phyloP scores from a whole-genome alignment of 2,888 invertebrate species.

The Hypena proboscidalis region DNA sequence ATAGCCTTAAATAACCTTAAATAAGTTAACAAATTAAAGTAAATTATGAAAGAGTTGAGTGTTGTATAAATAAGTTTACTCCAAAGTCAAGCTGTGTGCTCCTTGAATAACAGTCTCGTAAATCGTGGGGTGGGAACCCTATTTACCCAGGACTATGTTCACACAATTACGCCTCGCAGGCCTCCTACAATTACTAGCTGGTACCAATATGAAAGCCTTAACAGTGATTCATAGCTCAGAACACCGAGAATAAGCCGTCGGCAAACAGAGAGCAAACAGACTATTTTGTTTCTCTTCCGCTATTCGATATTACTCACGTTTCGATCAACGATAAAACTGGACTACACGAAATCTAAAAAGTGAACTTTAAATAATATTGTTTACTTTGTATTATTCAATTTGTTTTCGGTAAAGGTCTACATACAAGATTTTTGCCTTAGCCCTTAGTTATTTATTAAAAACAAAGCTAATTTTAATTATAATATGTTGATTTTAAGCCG shows the following conservation, averaged over 20 bases:
- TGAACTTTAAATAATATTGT: background rate
- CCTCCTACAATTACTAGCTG: constrained; percentile 34
- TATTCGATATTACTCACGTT: constrained; percentile 7
- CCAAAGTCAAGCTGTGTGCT: too few species aligned
- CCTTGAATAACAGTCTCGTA: background rate
- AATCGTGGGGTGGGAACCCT: constrained; percentile 23
- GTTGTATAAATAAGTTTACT: too few species aligned
- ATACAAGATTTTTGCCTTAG: too few species aligned
- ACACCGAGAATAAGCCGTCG: constrained; percentile 7
- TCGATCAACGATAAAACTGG: constrained; percentile 4
- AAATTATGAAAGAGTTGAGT: too few species aligned
- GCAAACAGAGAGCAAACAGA: constrained; percentile 22
- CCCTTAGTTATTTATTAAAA: too few species aligned
- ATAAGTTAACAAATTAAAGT: too few species aligned
- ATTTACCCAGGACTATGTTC: constrained; percentile 33
- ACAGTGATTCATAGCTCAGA: constrained; percentile 31
- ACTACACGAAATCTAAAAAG: background rate
- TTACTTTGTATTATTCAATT: too few species aligned
- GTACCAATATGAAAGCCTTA: constrained; percentile 22
- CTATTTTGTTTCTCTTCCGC: constrained; percentile 30
- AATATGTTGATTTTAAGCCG: constrained; percentile 2
- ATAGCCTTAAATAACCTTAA: too few species aligned
- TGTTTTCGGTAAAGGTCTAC: too few species aligned
- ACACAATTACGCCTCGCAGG: constrained; percentile 52
- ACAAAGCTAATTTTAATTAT: background rate